These are phyloP conservation scores for Cantharis lateralis DNA, from an alignment of 2,888 invertebrate genomes.

Conservation along the genomic window DNA sequence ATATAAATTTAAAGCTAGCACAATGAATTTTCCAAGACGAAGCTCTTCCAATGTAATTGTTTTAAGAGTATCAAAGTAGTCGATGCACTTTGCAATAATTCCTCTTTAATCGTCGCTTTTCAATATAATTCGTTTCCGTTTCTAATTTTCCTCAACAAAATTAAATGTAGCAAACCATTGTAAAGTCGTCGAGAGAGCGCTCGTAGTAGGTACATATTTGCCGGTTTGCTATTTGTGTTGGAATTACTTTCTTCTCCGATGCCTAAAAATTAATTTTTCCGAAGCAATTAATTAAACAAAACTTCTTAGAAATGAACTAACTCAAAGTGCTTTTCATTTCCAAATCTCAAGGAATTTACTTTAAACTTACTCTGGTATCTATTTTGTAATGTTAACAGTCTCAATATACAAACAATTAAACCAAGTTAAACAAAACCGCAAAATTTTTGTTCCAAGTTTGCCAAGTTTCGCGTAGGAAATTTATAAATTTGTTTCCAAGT, in stretches of 20 bases:
- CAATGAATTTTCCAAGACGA: constrained; percentile 22
- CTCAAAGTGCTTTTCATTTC: background rate
- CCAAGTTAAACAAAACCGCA: constrained; percentile 17
- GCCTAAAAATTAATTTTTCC: background rate
- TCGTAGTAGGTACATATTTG: background rate
- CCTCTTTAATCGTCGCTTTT: background rate
- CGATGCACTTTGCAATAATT: constrained; percentile 5
- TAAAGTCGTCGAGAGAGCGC: background rate
- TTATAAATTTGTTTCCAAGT: constrained; percentile 10
- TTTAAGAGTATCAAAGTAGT: constrained; percentile 20
- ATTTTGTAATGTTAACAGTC: constrained; percentile 10
- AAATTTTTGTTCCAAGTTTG: constrained; percentile 7
- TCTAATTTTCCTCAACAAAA: background rate
- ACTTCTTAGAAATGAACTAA: background rate
- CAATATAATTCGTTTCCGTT: background rate
- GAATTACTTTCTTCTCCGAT: background rate
- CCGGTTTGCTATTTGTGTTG: background rate
- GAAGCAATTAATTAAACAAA: background rate
- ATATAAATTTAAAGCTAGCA: constrained; percentile 34
- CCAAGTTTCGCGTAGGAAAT: constrained; percentile 11
- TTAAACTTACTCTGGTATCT: constrained; percentile 13
- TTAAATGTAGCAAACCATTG: background rate
- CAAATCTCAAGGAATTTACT: background rate
- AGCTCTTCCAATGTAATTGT: constrained; percentile 13
- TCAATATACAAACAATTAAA: constrained; percentile 15